Conservation (phyloP, 2,888 invertebrate genomes). For the Brachylomia viminalis region DNA sequence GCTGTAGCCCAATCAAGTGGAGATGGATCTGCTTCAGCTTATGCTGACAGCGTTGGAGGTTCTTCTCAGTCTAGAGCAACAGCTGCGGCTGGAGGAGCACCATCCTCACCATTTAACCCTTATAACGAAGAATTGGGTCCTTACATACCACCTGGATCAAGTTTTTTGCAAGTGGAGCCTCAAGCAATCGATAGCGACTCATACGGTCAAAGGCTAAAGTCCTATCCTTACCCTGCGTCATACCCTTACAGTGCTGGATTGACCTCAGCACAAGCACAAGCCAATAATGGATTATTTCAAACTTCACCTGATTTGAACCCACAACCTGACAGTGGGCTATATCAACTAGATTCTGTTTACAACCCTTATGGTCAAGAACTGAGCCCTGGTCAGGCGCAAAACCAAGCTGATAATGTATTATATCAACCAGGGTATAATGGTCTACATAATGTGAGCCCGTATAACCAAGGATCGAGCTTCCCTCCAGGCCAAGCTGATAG, state of each 20-base stretch:
- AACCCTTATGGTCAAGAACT: conserved; percentile 21
- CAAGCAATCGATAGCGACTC: conserved; percentile 28
- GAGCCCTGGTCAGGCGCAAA: conserved; percentile 12
- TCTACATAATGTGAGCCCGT: conserved; percentile 10
- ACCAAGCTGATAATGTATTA: conserved; percentile 33
- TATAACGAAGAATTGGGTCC: conserved; percentile 45
- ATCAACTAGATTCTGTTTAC: conserved; percentile 29
- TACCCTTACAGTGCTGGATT: conserved; percentile 38
- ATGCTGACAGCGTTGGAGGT: conserved; percentile 14
- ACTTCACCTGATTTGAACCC: conserved; percentile 8
- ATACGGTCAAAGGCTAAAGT: conserved; percentile 30
- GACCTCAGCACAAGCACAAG: conserved; percentile 41
- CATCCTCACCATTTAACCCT: conserved; percentile 17
- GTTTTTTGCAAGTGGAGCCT: conserved; percentile 41
- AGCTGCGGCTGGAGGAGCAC: conserved; percentile 3
- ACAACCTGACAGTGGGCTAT: conserved; percentile 13
- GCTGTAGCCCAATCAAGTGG: conserved; percentile 29
- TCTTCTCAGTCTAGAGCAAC: conserved; percentile 29
- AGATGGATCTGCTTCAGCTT: conserved; percentile 28
- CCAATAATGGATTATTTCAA: conserved; percentile 35
- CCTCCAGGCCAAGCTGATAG: conserved; percentile 33
- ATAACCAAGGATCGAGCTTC: conserved; percentile 36
- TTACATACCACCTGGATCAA: conserved; percentile 17
- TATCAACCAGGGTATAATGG: conserved; percentile 17
- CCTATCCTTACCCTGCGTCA: conserved; percentile 40